A percentile compares a stretch with the other conserved stretches of the same genome.
Conservation (phyloP, 2,113 vertebrate genomes). For the Hippocampus zosterae region DNA sequence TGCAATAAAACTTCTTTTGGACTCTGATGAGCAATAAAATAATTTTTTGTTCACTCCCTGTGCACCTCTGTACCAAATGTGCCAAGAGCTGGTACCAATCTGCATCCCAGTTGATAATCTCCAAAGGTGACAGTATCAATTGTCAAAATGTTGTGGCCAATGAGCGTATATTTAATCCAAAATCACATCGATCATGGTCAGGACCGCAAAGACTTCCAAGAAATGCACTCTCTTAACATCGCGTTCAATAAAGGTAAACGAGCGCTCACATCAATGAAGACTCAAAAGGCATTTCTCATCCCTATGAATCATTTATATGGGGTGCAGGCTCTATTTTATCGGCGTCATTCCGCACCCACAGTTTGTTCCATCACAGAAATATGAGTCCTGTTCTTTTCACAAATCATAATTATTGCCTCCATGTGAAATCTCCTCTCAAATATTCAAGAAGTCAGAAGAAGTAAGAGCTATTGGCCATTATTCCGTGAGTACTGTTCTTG, state of each 20-base stretch:
- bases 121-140: too few relatives aligned
- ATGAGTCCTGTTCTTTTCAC: conserved; percentile 15
- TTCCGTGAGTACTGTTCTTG: conserved; percentile 3
- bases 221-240: not conserved
- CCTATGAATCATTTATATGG: conserved; percentile 32
- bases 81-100: not conserved
- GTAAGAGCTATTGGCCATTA: too few relatives aligned
- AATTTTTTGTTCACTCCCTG: not conserved
- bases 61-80: not conserved
- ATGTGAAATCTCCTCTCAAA: conserved; percentile 1
- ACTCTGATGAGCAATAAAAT: not conserved
- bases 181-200: not conserved
- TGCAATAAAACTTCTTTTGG: not conserved
- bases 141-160: not conserved
- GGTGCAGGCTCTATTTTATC: conserved; percentile 9
- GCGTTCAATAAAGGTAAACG: conserved; percentile 7
- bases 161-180: not conserved
- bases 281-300: not conserved
- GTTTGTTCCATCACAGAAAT: conserved; percentile 26
- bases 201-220: not conserved
- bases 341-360: not conserved
- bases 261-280: conserved; percentile 12
- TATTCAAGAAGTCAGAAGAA: not conserved
- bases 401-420: conserved; percentile 8
- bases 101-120: too few relatives aligned